A percentile compares a stretch with the other conserved stretches of the same genome.
These are phyloP conservation scores for Melinopterus prodromus DNA, from an alignment of 2,888 invertebrate genomes.

Conservation along the genomic window DNA sequence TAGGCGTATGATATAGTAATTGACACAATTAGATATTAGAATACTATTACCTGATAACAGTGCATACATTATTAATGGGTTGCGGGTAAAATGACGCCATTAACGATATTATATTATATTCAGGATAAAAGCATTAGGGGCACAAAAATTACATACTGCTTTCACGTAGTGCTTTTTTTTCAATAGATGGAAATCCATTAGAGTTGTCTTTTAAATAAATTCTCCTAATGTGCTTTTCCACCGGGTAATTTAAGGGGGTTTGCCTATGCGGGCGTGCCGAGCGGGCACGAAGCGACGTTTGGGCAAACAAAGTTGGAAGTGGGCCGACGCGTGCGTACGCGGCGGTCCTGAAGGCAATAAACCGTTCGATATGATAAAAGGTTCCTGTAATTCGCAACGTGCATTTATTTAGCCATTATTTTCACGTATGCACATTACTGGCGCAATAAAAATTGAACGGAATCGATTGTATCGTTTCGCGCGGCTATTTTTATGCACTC, in stretches of 20 bases:
- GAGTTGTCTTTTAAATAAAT: too few relatives aligned
- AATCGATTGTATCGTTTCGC: slow-evolving; percentile 29
- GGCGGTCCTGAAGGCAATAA: background rate
- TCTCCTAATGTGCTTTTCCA: background rate
- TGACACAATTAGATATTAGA: background rate
- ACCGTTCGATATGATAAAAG: background rate
- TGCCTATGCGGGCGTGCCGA: background rate
- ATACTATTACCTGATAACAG: background rate
- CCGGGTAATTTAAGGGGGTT: background rate
- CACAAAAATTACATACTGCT: background rate
- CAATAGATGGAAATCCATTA: background rate
- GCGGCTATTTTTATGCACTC: slow-evolving; percentile 29
- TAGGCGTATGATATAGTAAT: background rate
- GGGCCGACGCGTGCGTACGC: background rate
- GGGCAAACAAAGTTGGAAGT: background rate
- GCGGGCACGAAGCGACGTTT: background rate
- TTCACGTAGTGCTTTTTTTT: background rate
- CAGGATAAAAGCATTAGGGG: background rate
- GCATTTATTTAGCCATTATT: background rate
- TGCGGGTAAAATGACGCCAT: background rate
- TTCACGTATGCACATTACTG: background rate
- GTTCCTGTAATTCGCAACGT: slow-evolving; percentile 4
- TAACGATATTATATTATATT: background rate
- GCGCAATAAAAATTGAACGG: slow-evolving; percentile 23
- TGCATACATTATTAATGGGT: background rate